Base-by-base conservation (phyloP, 2,888 invertebrate species). In the Chironomus tentans region DNA sequence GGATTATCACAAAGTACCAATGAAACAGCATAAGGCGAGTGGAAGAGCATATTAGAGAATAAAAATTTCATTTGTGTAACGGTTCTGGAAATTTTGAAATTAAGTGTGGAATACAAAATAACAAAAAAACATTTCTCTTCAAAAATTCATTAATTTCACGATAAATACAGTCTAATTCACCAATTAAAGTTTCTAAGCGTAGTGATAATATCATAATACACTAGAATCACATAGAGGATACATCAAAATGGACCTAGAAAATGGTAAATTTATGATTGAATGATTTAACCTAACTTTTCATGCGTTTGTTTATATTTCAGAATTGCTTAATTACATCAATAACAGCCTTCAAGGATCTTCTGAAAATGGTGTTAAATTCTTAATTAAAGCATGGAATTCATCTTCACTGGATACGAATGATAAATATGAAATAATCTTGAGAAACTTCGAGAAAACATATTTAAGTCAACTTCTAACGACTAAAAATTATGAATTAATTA, bases 311-410 rank as follows among this genome's bases (percentile, higher is more conserved):
- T 65, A 62, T 15, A 50, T 76, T 76, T 22, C n/a, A 56, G 56
- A 76, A 69, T 22, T 76, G 7, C 5, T 6, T n/a, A 56, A 28
- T 56, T 76, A 56, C 15, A 6, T 65, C 6, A 21, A 18, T 13
- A 46, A 15, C n/a, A 15, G 13, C 6, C 22, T 18, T 13, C 7
- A 65, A 12, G 68, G 47, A 56, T 46, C 73, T 21, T 2, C 21
- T 12, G 6, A 6, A 18, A 65, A 21, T 6, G n/a, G 15, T 10
- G 28, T 68, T 15, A 10, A 24, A 12, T 74, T 74, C n/a, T 38
- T 74, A 13, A 61, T 22, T 3, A 74, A 74, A 62, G 4, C 68
- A 15, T 68, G 68, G 68, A 65, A 48, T n/a, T 74, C 74, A n/a
- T 22, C 21, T 22, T 12, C 4, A 10, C 13, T 74, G 2, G n/a